Percentiles rank a stretch among this genome's conserved stretches.
phyloP scores from a whole-genome alignment of 2,888 invertebrate species.

The Melinopterus prodromus region DNA sequence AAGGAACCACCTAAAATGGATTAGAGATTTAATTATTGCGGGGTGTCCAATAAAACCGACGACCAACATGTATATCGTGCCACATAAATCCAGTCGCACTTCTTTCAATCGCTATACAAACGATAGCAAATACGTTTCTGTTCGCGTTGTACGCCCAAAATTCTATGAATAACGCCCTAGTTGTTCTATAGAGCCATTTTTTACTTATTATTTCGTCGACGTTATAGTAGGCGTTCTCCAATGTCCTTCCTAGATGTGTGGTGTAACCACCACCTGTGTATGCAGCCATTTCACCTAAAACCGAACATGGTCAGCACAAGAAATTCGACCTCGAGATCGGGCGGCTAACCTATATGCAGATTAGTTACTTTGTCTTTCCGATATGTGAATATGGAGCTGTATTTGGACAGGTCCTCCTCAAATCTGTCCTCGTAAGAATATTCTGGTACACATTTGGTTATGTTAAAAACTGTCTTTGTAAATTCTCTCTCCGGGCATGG shows the following conservation, averaged over 20 bases:
- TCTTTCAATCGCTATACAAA: conserved; percentile 42
- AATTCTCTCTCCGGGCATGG: conserved; percentile 34
- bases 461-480: conserved; percentile 26
- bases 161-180: conserved; percentile 43
- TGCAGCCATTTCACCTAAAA: conserved; percentile 37
- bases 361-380: neutral
- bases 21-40: neutral
- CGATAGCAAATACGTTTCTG: conserved; percentile 42
- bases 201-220: conserved; percentile 35
- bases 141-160: conserved; percentile 44
- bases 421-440: conserved; percentile 21
- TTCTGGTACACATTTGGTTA: conserved; percentile 39
- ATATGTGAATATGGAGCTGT: conserved; percentile 25
- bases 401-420: neutral
- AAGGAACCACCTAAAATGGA: conserved; percentile 39
- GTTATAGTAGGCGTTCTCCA: conserved; percentile 40
- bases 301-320: neutral
- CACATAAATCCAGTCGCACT: conserved; percentile 33
- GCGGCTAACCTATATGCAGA: neutral
- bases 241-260: conserved; percentile 38
- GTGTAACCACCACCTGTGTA: conserved; percentile 44
- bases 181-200: conserved; percentile 41
- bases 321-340: no score
- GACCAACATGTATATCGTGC: neutral
- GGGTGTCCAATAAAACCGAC: no score